Base-by-base conservation (phyloP, 2,113 vertebrate species). In the Calidris pugnax region DNA sequence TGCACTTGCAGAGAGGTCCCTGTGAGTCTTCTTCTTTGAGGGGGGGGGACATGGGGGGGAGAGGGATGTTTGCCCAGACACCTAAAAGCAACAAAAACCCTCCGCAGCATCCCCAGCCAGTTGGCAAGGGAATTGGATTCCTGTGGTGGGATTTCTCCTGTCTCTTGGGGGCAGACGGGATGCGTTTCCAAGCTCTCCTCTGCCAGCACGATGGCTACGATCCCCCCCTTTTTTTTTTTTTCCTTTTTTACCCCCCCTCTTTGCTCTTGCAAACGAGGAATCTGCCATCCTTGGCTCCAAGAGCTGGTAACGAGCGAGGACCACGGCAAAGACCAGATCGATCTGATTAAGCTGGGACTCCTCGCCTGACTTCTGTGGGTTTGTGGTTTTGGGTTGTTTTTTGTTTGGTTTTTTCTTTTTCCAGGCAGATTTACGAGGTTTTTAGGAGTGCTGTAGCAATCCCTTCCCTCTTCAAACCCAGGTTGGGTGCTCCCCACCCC, bases 101-200 rank as follows among this genome's bases (percentile, higher is more conserved):
- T 12, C 86, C 15, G 5, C 77, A 39, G 87, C 81, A 24, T 89
- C 75, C 74, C 57, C 82, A 9, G 93, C 93, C 93, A 95, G 90
- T 11, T 97, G 95, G 96, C 95, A 80, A 92, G 67, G 5, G 50
- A 2, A 9, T 1, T 1, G 9, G 86, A 95, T 96, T 96, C 92
- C 93, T 93, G 95, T 7, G 83, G 93, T 88, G 93, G 94, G 96
- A 67, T 89, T 83, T 85, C 92, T 96, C 55, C 39, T 3, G 74
- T 66, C 95, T 83, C 91, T 76, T 3, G 90, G 76, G 87, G 56
- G 77, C 57, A 43, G 73, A 91, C 24, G 63, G 84, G 85, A 57
- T 0, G 1, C 5, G 2, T 63, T 89, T 80, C 88, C 83, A 39
- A 63, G 90, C 51, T 87, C 67, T 83, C 51, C 50, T 91, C 85